Evolutionary conservation across 2,888 invertebrate species (phyloP), one percentile per base, ranked within the genome.

Genomic region (Andrena marginata): DNA sequence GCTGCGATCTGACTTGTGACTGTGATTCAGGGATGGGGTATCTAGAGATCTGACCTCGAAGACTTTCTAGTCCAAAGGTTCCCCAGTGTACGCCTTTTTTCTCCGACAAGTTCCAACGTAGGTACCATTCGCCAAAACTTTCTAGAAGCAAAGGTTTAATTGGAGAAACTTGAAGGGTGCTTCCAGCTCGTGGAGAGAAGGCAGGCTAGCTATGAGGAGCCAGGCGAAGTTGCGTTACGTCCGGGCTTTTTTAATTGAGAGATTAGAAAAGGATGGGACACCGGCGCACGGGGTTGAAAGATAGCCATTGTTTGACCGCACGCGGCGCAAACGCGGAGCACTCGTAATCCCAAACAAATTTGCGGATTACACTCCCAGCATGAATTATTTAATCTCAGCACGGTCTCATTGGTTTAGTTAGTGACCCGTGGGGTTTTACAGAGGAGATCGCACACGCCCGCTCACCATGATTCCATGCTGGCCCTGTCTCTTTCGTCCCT

Each of bases 341-440:
- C 90, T 88, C 85, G 89, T 92, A 92, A 93, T 92, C 91, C 92
- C 90, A 91, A 91, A 92, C 93, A 92, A 92, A 93, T 93, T 93
- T 93, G 92, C 92, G 92, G 93, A 93, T 93, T 93, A 92, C 91
- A 89, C 89, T 90, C 93, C 80, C 92, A 92, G 93, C 93, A 89
- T 92, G 92, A 92, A 92, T 93, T 93, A 91, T 93, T 92, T 92
- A 92, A 92, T 92, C 93, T 89, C 91, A 89, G 89, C 90, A 87
- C 91, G 89, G 86, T 89, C 89, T 91, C 89, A 90, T 91, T 90
- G 90, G 91, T 91, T 90, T 90, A 91, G 91, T 90, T 91, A 90
- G 91, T 87, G 90, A 90, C 90, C 89, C 88, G 87, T 88, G 85
- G 90, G 87, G 81, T 85, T 85, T 88, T 88, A 84, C 85, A 86